Evolutionary conservation across 1,140 invertebrate species (phyloP).

Genomic region (Drosophila pruinosa): DNA sequence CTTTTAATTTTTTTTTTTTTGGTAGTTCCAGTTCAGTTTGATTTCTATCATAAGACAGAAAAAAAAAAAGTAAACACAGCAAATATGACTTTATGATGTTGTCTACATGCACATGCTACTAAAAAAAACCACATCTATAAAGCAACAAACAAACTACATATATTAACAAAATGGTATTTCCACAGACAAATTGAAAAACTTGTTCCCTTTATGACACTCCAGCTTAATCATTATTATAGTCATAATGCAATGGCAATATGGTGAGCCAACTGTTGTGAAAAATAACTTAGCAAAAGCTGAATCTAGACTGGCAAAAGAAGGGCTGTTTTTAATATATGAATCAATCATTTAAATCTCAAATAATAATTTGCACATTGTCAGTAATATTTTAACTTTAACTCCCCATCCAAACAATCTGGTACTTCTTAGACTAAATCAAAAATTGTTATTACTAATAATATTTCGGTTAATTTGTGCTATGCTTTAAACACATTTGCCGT

Average conservation of each 20-base stretch:
- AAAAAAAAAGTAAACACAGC: not conserved
- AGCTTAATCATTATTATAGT: not conserved
- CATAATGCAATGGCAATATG: not conserved
- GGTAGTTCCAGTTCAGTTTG: not conserved
- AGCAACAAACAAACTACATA: not conserved
- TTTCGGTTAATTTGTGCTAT: not conserved
- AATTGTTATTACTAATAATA: not conserved
- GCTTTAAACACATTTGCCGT: not conserved
- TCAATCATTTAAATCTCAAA: no score
- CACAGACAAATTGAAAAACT: constrained; percentile 11
- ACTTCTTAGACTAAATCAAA: not conserved
- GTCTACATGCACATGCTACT: constrained; percentile 6
- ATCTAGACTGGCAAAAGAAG: no score
- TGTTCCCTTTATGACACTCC: constrained; percentile 10
- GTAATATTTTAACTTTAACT: no score
- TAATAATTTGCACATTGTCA: no score
- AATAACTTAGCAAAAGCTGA: no score
- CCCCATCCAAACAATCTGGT: no score
- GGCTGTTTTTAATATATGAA: no score
- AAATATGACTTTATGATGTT: constrained; percentile 1
- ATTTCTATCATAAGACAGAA: constrained; percentile 20
- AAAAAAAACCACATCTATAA: not conserved
- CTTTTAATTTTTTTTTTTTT: not conserved
- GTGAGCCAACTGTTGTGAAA: not conserved
- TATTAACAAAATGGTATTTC: constrained; percentile 2